Conservation (phyloP, 2,797 vertebrate species). For the Botia almorhae region DNA sequence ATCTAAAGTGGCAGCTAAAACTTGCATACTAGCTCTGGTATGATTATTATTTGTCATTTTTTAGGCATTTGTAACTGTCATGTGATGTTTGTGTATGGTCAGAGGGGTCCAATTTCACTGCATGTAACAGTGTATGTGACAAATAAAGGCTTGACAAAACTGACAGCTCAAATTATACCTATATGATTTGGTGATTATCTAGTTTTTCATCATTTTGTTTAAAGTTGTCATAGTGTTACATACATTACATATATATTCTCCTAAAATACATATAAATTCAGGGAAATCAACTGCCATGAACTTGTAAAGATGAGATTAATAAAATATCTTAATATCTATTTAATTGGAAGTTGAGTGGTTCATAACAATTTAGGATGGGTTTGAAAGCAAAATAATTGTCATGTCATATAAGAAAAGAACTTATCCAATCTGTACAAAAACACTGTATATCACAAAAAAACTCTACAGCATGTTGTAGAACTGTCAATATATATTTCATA, state of each 20-base stretch:
- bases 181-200: not conserved
- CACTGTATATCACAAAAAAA: not conserved
- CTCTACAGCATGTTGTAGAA: not conserved
- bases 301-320: no score
- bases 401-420: not conserved
- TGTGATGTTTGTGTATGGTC: not conserved
- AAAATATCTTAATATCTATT: not conserved
- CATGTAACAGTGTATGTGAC: no score
- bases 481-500: not conserved
- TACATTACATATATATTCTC: not conserved
- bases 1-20: not conserved
- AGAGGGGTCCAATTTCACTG: no score
- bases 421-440: not conserved
- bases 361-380: not conserved
- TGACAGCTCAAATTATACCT: not conserved
- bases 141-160: not conserved
- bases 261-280: no score
- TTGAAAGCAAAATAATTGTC: not conserved
- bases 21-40: not conserved
- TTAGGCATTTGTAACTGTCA: not conserved
- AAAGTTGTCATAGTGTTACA: not conserved
- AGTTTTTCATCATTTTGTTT: not conserved
- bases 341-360: not conserved
- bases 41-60: not conserved
- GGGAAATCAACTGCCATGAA: constrained; percentile 31